Evolutionary conservation across 2,797 vertebrate species (phyloP).

Genomic region (Gouania willdenowi): DNA sequence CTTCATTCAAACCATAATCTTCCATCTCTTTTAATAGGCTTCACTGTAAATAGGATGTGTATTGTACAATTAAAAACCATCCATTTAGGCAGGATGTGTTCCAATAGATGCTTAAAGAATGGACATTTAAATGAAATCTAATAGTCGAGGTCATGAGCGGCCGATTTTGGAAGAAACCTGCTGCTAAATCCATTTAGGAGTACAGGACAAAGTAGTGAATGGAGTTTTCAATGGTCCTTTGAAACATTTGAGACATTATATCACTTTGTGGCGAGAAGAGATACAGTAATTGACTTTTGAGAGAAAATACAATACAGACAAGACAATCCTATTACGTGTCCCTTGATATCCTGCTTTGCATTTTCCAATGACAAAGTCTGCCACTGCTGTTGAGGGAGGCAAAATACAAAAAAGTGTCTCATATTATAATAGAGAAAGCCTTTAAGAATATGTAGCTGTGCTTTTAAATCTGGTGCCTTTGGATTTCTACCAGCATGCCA

Average conservation of each 20-base stretch:
- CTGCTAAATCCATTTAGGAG: slow-evolving; percentile 71
- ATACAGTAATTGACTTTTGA: slow-evolving; percentile 64
- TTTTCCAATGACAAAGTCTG: slow-evolving; percentile 51
- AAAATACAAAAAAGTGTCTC: slow-evolving; percentile 19
- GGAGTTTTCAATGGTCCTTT: slow-evolving; percentile 49
- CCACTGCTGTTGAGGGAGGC: slow-evolving; percentile 18
- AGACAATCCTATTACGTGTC: slow-evolving; percentile 58
- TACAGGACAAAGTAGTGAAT: slow-evolving; percentile 60
- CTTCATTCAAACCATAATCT: slow-evolving; percentile 80
- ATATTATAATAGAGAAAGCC: slow-evolving; percentile 8
- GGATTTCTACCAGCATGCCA: slow-evolving; percentile 5
- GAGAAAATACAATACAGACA: slow-evolving; percentile 48
- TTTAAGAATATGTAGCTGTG: slow-evolving; percentile 5
- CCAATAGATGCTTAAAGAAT: slow-evolving; percentile 49
- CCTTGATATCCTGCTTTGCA: slow-evolving; percentile 49
- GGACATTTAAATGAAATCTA: slow-evolving; percentile 65
- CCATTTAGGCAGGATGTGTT: slow-evolving; percentile 67
- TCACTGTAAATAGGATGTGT: slow-evolving; percentile 46
- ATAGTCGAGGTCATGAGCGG: slow-evolving; percentile 66
- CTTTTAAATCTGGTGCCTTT: neutral
- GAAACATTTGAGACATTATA: slow-evolving; percentile 55
- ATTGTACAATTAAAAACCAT: slow-evolving; percentile 70
- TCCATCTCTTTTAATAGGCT: slow-evolving; percentile 74
- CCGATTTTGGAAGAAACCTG: slow-evolving; percentile 55
- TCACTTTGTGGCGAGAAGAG: slow-evolving; percentile 55